phyloP scores from a whole-genome alignment of 2,797 vertebrate genomes.

The Helostoma temminkii region DNA sequence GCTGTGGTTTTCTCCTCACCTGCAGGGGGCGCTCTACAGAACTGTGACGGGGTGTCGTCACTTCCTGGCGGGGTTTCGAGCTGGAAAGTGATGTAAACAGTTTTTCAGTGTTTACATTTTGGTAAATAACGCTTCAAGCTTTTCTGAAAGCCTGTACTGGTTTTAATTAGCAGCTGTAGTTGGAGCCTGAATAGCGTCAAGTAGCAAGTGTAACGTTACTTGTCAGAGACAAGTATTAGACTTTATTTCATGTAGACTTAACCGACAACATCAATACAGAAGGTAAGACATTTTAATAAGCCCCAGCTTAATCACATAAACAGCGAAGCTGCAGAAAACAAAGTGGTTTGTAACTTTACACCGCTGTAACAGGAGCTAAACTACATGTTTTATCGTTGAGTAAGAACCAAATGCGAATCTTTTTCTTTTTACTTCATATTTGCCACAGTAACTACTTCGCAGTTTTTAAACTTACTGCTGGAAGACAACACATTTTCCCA shows the following conservation, averaged over 20 bases:
- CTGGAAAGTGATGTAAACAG: slow-evolving; percentile 37
- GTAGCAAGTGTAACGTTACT: background rate
- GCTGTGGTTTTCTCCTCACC: background rate
- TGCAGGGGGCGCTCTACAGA: background rate
- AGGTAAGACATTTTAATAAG: background rate
- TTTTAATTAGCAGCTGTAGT: background rate
- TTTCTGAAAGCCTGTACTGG: background rate
- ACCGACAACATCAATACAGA: background rate
- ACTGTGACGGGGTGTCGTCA: background rate
- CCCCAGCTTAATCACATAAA: too few species aligned
- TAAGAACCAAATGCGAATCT: background rate
- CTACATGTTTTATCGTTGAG: too few species aligned
- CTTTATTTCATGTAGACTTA: accelerated
- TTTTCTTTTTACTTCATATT: background rate
- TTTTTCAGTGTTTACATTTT: too few species aligned
- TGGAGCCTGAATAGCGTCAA: background rate
- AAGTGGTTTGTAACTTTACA: too few species aligned
- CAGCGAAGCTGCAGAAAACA: too few species aligned
- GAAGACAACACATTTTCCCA: too few species aligned
- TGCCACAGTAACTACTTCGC: too few species aligned
- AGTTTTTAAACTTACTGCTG: too few species aligned
- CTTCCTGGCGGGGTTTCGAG: slow-evolving; percentile 62
- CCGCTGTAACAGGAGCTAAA: too few species aligned
- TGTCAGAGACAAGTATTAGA: too few species aligned
- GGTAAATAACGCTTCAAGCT: background rate